Percentiles rank a stretch among this genome's conserved stretches.
Evolutionary conservation across 2,113 vertebrate genomes (phyloP).

Genomic region (Naja naja): DNA sequence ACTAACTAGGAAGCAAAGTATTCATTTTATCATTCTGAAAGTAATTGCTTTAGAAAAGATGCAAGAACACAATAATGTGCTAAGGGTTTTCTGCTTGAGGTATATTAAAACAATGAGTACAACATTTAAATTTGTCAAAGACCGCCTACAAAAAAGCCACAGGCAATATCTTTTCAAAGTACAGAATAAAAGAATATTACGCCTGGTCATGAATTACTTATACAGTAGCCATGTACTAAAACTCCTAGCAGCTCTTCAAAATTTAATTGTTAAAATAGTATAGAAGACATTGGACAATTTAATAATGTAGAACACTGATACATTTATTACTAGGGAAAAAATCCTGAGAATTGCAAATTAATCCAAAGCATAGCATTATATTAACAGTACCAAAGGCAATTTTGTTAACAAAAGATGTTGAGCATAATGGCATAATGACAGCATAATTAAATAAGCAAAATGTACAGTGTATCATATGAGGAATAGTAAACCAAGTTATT

Average conservation of each 20-base stretch:
- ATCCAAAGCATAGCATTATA: conserved; percentile 50
- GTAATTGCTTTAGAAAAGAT: conserved; percentile 25
- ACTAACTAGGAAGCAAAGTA: conserved; percentile 15
- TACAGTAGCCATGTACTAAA: not conserved
- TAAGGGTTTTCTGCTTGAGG: conserved; percentile 2
- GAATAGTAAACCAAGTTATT: conserved; percentile 29
- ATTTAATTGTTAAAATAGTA: conserved; percentile 33
- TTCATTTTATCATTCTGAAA: conserved; percentile 25
- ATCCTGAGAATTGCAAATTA: conserved; percentile 57
- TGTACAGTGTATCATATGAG: conserved; percentile 11
- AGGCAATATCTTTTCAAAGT: not conserved
- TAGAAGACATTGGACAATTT: conserved; percentile 28
- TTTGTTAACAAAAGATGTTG: conserved; percentile 44
- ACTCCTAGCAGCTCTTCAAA: conserved; percentile 13
- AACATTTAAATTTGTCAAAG: conserved; percentile 10
- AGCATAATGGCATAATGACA: conserved; percentile 54
- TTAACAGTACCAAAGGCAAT: conserved; percentile 57
- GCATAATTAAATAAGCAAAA: conserved; percentile 45
- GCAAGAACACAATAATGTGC: not conserved
- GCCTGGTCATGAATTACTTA: not conserved
- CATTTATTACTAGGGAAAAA: conserved; percentile 33
- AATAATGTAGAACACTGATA: conserved; percentile 7
- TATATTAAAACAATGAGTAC: not conserved
- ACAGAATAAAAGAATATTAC: not conserved
- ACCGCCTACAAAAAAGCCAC: fast-evolving